These are phyloP conservation scores for Microchrysa polita DNA, from an alignment of 2,888 invertebrate genomes.

Conservation along the genomic window DNA sequence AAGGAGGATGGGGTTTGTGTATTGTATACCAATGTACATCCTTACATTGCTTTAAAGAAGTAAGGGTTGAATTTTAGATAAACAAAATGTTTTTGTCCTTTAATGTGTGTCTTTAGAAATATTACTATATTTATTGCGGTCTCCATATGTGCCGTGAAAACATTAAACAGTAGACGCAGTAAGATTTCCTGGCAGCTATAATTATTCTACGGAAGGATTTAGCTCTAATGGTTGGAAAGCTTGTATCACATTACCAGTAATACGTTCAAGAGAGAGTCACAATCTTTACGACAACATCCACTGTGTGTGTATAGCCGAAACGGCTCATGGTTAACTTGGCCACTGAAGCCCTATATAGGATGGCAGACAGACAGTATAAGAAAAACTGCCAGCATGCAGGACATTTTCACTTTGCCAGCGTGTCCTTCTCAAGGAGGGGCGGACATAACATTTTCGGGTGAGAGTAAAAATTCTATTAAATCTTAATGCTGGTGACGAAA, in stretches of 20 bases:
- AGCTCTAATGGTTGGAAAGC: not conserved
- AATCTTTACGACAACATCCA: too few relatives aligned
- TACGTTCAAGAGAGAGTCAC: too few relatives aligned
- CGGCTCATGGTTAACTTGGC: not conserved
- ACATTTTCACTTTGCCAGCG: conserved; percentile 11
- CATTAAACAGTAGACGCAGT: not conserved
- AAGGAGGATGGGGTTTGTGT: too few relatives aligned
- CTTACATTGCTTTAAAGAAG: not conserved
- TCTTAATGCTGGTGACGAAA: conserved; percentile 51
- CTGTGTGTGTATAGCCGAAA: too few relatives aligned
- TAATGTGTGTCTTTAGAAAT: not conserved
- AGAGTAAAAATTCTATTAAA: conserved; percentile 52
- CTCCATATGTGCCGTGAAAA: not conserved
- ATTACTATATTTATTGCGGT: not conserved
- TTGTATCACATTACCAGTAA: not conserved
- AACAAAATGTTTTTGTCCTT: not conserved
- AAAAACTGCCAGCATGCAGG: conserved; percentile 20
- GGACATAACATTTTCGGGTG: conserved; percentile 21
- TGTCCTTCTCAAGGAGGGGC: conserved; percentile 5
- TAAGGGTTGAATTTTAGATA: conserved; percentile 6
- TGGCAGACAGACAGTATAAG: not conserved
- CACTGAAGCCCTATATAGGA: not conserved
- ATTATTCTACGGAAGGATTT: too few relatives aligned
- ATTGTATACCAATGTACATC: too few relatives aligned
- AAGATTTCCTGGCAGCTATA: too few relatives aligned